Percentiles rank a stretch among this genome's conserved stretches.
These are phyloP conservation scores for Cebus imitator DNA, from an alignment of 2,113 vertebrate genomes.

Conservation along the genomic window DNA sequence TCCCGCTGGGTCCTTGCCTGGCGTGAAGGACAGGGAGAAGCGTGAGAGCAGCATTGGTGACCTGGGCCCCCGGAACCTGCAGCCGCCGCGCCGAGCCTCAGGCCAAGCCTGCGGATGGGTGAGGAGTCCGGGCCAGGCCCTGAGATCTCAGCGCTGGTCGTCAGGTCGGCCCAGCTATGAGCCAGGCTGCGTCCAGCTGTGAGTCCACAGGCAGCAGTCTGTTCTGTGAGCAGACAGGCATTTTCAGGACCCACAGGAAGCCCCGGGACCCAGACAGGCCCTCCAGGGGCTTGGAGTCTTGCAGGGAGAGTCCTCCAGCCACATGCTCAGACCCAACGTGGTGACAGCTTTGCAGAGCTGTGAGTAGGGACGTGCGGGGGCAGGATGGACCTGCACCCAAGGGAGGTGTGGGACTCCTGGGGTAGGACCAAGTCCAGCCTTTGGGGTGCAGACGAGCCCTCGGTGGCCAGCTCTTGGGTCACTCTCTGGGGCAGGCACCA, in stretches of 20 bases:
- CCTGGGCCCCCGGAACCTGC: neutral
- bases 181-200: no score
- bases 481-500: no score
- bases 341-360: no score
- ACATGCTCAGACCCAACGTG: neutral
- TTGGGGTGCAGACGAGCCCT: neutral
- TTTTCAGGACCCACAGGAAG: neutral
- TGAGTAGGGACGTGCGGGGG: neutral
- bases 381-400: neutral
- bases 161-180: neutral
- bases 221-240: neutral
- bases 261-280: neutral
- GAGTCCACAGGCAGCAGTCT: neutral
- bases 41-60: fast-evolving
- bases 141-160: neutral
- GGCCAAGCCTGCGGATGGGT: fast-evolving
- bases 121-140: neutral
- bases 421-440: neutral
- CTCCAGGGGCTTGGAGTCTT: neutral
- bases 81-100: no score
- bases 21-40: neutral
- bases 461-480: no score
- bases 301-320: fast-evolving
- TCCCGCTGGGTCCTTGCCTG: no score
- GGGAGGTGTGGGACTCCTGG: neutral